Evolutionary conservation across 2,888 invertebrate species (phyloP).

Genomic region (Caenorhabditis sp.): DNA sequence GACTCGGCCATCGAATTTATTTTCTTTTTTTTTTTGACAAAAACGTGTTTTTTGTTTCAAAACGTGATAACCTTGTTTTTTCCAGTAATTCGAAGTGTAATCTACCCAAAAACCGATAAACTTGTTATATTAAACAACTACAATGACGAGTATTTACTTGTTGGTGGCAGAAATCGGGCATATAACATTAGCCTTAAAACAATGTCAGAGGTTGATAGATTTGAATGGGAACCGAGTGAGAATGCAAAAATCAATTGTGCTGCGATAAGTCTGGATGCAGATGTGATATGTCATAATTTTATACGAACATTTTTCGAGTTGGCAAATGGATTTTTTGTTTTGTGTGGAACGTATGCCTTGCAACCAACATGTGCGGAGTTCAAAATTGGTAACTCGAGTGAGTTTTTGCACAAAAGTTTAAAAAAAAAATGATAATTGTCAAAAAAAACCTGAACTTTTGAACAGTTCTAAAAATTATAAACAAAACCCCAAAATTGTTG

Average conservation of each 20-base stretch:
- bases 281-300: slow-evolving; percentile 39
- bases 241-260: slow-evolving; percentile 31
- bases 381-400: slow-evolving; percentile 15
- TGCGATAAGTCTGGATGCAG: slow-evolving; percentile 13
- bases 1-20: no score
- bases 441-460: not conserved
- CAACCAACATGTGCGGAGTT: slow-evolving; percentile 45
- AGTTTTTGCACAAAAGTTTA: not conserved
- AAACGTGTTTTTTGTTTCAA: slow-evolving; percentile 10
- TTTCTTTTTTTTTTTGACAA: not conserved
- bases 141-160: slow-evolving; percentile 5
- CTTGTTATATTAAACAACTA: slow-evolving; percentile 29
- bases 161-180: slow-evolving; percentile 24
- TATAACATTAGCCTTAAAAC: slow-evolving; percentile 39
- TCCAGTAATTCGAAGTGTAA: slow-evolving; percentile 24
- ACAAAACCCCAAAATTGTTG: no score
- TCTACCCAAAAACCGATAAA: slow-evolving; percentile 19
- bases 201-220: slow-evolving; percentile 25
- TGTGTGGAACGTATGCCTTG: slow-evolving; percentile 50
- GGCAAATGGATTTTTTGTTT: slow-evolving; percentile 24
- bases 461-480: no score
- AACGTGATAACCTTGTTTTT: not conserved
- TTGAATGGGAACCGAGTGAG: slow-evolving; percentile 40
- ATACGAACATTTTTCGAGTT: slow-evolving; percentile 48
- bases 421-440: not conserved